Evolutionary conservation across 2,113 vertebrate genomes (phyloP), one percentile per base, ranked within the genome.

Genomic region (Pycnonotus jocosus): DNA sequence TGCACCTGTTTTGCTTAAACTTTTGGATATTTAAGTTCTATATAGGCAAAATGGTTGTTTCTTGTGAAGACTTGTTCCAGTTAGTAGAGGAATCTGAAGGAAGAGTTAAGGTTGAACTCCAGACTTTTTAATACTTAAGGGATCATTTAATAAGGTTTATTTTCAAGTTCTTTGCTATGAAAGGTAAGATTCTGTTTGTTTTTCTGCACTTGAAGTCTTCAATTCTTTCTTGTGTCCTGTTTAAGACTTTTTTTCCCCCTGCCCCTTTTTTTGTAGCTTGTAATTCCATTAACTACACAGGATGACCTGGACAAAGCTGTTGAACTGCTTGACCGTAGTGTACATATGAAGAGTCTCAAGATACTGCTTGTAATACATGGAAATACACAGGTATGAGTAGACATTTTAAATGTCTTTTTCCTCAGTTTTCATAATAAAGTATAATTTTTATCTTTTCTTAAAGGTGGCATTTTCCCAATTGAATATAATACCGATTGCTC

Each of bases 311-410:
- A 99, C 97, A 99, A 99, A 98, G 99, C 99, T 22, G 98, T 99
- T 79, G 99, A 99, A 97, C 98, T 99, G 86, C 98, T 99, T 96
- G 99, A 99, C 96, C 98, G 99, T 84, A 99, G 99, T 57, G 97
- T 99, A 96, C 99, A 99, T 97, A 99, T 99, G 99, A 99, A 99
- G 92, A 99, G 99, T 92, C 98, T 99, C 77, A 99, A 99, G 97
- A 99, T 99, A 97, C 53, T 99, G 54, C 98, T 99, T 94, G 99
- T 99, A 90, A 96, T 98, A 73, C 98, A 99, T 88, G 97, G 97
- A 81, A 98, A 97, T 91, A 97, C 97, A 79, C 99, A 99, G 99
- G 99, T 99, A 97, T 77, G 97, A 94, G 24, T 31, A 62, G 35
- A 42, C 15, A 7, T n/a, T 19, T 64, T 60, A 33, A 58, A 42